Percentiles rank a stretch among this genome's conserved stretches.
Evolutionary conservation across 2,888 invertebrate genomes (phyloP).

Genomic region (Troides aeacus): DNA sequence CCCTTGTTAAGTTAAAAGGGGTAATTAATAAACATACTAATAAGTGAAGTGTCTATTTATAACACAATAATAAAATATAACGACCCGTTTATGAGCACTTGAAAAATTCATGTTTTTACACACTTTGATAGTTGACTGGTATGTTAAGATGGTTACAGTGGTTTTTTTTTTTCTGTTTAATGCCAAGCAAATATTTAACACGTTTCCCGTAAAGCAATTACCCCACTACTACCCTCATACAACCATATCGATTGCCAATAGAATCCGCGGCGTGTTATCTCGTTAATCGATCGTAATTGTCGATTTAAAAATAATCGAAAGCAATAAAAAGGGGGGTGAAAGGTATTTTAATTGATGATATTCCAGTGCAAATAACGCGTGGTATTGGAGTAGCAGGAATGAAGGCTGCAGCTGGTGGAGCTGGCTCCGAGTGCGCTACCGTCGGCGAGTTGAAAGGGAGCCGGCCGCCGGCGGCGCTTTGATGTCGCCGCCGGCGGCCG

Average conservation of each 20-base stretch:
- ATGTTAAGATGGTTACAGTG: no score
- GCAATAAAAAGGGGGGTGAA: constrained; percentile 14
- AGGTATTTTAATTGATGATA: constrained; percentile 25
- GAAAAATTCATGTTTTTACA: no score
- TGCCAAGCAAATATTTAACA: no score
- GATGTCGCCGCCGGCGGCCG: constrained; percentile 62
- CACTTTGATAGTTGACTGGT: no score
- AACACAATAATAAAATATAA: no score
- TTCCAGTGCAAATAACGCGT: constrained; percentile 10
- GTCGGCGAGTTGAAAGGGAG: constrained; percentile 59
- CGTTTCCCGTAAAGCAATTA: no score
- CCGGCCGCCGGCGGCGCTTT: constrained; percentile 57
- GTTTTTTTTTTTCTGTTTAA: no score
- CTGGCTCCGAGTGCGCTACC: constrained; percentile 39
- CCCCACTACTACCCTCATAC: no score
- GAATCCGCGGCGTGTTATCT: constrained; percentile 17
- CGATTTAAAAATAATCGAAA: constrained; percentile 2
- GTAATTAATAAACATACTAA: no score
- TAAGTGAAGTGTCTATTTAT: no score
- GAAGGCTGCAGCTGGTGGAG: constrained; percentile 9
- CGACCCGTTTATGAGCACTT: no score
- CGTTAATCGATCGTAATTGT: constrained; percentile 19
- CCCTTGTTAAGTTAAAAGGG: no score
- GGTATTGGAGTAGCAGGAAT: constrained; percentile 15
- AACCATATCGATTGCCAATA: constrained; percentile 6